Evolutionary conservation across 2,888 invertebrate genomes (phyloP), one percentile per base, ranked within the genome.

Genomic region (Ramazzottius varieornatus): DNA sequence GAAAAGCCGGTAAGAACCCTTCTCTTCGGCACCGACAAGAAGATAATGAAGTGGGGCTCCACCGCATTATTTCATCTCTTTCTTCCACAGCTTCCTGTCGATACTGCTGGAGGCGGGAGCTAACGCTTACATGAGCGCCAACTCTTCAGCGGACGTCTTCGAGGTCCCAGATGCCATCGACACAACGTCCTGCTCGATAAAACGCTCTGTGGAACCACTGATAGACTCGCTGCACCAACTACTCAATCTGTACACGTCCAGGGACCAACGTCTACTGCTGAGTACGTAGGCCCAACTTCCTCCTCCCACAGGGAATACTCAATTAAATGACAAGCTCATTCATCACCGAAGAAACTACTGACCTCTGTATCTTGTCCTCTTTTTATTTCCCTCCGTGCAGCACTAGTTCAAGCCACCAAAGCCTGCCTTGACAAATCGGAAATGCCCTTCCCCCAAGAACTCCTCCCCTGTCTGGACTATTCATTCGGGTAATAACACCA

Each of bases 401-500:
- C 40, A 40, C 20, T 40, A 40, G 40, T 40, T 20, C 40, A 40
- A 13, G 40, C 40, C 8, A 20, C 40, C 40, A 40, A 40, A 20
- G 8, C 8, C 40, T 40, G 40, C 40, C 40, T 40, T 20, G 40
- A 40, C 40, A 8, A 40, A 40, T 13, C 8, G 40, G 40, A 40
- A 8, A 8, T 13, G 40, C 40, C 40, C 8, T 40, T 40, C 40
- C 40, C 40, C 40, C 8, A 13, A 20, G 40, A 40, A 8, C 54
- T 54, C 4, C 54, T 54, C 4, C 54, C 54, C 16, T 54, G 54
- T 54, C 54, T 54, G 54, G 54, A 54, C 54, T 54, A 16, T 54
- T 54, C 54, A 8, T 16, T 54, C 54, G 54, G 54, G 4, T 54
- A n/a, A n/a, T n/a, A n/a, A n/a, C n/a, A n/a, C n/a, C n/a, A n/a